These are phyloP conservation scores for Peribatodes rhomboidaria DNA, from an alignment of 2,888 invertebrate species.

Conservation along the genomic window DNA sequence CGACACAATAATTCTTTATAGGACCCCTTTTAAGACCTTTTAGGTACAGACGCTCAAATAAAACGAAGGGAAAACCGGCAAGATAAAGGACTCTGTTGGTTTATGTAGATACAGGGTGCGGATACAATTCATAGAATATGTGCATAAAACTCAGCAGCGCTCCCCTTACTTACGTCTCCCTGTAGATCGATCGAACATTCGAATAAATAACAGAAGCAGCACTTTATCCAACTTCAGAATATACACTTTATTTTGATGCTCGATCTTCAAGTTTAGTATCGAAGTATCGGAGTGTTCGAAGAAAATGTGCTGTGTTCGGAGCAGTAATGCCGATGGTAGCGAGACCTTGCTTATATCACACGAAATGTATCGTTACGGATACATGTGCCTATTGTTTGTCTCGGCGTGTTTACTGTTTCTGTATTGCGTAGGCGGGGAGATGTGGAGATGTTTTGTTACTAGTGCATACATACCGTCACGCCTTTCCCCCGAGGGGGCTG, in stretches of 20 bases:
- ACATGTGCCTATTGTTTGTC: constrained; percentile 49
- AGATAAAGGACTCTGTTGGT: constrained; percentile 24
- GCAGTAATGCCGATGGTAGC: constrained; percentile 47
- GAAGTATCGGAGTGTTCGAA: constrained; percentile 24
- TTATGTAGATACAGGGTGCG: constrained; percentile 27
- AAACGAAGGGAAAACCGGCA: constrained; percentile 15
- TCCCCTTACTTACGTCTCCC: constrained; percentile 27
- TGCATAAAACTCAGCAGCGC: constrained; percentile 28
- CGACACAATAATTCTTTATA: constrained; percentile 19
- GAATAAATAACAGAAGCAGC: constrained; percentile 27
- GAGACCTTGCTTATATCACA: constrained; percentile 56
- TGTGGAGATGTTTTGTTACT: neutral
- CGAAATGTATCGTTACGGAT: constrained; percentile 28
- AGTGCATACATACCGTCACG: no score
- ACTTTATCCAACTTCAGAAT: constrained; percentile 28
- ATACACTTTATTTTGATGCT: constrained; percentile 33
- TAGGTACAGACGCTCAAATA: constrained; percentile 9
- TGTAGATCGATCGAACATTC: constrained; percentile 30
- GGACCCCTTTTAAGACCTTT: constrained; percentile 14
- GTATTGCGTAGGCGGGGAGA: constrained; percentile 7
- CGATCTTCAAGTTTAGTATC: constrained; percentile 31
- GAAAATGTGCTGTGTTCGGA: constrained; percentile 20
- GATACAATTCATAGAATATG: constrained; percentile 36
- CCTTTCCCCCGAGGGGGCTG: no score
- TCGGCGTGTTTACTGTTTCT: constrained; percentile 25